Percentiles rank a stretch among this genome's conserved stretches.
Evolutionary conservation across 2,888 invertebrate species (phyloP).

Genomic region (Acrobasis repandana): DNA sequence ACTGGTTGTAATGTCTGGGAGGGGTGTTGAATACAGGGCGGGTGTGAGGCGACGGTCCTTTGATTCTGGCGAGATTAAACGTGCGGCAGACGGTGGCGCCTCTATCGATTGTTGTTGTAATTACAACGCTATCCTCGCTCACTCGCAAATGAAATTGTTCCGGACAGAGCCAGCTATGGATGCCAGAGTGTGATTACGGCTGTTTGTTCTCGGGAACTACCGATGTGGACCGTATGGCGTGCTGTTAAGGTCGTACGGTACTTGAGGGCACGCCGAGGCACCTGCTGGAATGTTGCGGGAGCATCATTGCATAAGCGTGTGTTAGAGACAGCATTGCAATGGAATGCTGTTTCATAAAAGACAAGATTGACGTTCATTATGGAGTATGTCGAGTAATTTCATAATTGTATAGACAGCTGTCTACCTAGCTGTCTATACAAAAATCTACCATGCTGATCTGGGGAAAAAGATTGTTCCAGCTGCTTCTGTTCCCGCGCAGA

Average conservation of each 20-base stretch:
- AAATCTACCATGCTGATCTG: too few species aligned
- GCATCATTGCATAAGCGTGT: slow-evolving; percentile 49
- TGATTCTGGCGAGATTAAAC: slow-evolving; percentile 82
- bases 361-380: not conserved
- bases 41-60: slow-evolving; percentile 80
- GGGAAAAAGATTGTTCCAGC: too few species aligned
- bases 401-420: too few species aligned
- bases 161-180: slow-evolving; percentile 77
- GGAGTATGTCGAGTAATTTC: not conserved
- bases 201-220: slow-evolving; percentile 44
- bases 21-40: slow-evolving; percentile 57
- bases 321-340: slow-evolving; percentile 51
- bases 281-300: slow-evolving; percentile 33
- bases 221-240: slow-evolving; percentile 56
- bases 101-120: slow-evolving; percentile 84
- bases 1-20: slow-evolving; percentile 44
- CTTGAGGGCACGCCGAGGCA: slow-evolving; percentile 25
- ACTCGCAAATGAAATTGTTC: slow-evolving; percentile 83
- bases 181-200: slow-evolving; percentile 72
- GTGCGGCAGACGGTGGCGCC: slow-evolving; percentile 83
- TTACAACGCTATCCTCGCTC: slow-evolving; percentile 82
- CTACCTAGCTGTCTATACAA: too few species aligned
- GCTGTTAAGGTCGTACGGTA: slow-evolving; percentile 36
- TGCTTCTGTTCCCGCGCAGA: too few species aligned
- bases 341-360: slow-evolving; percentile 37